Conservation (phyloP, 2,888 invertebrate species). For the Silvanus unidentatus region DNA sequence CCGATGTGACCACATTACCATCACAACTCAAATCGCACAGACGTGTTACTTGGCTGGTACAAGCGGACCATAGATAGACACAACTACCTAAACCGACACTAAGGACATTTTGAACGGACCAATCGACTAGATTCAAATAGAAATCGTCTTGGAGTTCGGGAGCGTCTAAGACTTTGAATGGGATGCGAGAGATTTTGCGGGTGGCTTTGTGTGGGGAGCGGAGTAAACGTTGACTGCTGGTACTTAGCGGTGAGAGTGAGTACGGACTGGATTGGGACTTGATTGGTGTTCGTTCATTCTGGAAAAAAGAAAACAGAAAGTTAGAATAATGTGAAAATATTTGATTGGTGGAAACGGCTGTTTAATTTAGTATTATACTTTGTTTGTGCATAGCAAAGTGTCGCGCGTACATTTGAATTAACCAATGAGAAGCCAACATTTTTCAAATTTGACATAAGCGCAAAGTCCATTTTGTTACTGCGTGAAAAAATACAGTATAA, state of each 20-base stretch:
- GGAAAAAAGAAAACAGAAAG: constrained; percentile 48
- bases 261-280: constrained; percentile 79
- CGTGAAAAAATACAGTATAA: too few relatives aligned
- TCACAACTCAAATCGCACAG: constrained; percentile 92
- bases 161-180: constrained; percentile 95
- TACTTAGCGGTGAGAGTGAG: constrained; percentile 91
- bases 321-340: too few relatives aligned
- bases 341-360: too few relatives aligned
- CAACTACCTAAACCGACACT: constrained; percentile 97
- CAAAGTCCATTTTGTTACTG: too few relatives aligned
- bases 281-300: constrained; percentile 58
- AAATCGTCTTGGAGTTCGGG: constrained; percentile 98
- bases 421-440: too few relatives aligned
- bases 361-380: too few relatives aligned
- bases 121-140: constrained; percentile 97
- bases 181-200: constrained; percentile 95
- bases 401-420: too few relatives aligned
- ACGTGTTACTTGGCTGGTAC: constrained; percentile 95
- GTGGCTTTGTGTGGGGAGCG: constrained; percentile 96
- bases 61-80: constrained; percentile 98
- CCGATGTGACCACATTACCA: constrained; percentile 94
- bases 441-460: too few relatives aligned
- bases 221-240: constrained; percentile 89
- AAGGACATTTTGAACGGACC: constrained; percentile 98
- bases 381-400: too few relatives aligned